Evolutionary conservation across 2,888 invertebrate species (phyloP).

Genomic region (Drosophila nr. perissopoda): DNA sequence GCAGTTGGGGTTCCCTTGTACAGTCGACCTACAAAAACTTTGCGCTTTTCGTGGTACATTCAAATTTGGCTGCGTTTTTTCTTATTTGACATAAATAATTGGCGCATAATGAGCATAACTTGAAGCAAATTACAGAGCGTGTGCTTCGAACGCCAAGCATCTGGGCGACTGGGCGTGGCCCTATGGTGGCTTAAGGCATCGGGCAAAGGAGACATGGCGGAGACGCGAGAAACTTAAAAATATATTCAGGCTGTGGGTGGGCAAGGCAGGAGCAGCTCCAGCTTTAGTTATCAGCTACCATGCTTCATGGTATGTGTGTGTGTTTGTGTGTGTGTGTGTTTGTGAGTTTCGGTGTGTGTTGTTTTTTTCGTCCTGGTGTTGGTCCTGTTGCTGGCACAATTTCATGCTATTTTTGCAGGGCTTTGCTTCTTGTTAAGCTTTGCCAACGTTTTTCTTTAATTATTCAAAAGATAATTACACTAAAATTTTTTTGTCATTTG

Average conservation of each 20-base stretch:
- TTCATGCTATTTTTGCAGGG: conserved; percentile 49
- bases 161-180: conserved; percentile 24
- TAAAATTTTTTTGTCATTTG: conserved; percentile 67
- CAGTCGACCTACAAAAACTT: conserved; percentile 22
- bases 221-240: conserved; percentile 60
- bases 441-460: conserved; percentile 79
- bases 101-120: conserved; percentile 80
- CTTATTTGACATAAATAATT: conserved; percentile 71
- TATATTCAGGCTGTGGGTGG: conserved; percentile 47
- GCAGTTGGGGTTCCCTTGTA: conserved; percentile 10
- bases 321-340: conserved; percentile 1
- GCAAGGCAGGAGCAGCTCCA: conserved; percentile 27
- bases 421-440: conserved; percentile 59
- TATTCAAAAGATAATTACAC: conserved; percentile 83
- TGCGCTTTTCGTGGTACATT: conserved; percentile 14
- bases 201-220: conserved; percentile 12
- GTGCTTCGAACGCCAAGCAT: conserved; percentile 57
- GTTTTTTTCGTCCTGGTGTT: conserved; percentile 35
- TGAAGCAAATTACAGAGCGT: conserved; percentile 73
- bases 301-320: conserved; percentile 10
- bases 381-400: conserved; percentile 50
- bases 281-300: conserved; percentile 52
- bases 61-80: conserved; percentile 39
- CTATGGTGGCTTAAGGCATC: conserved; percentile 32
- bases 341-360: conserved; percentile 24